These are phyloP conservation scores for Meloidogyne floridensis DNA, from an alignment of 1,140 invertebrate genomes.

Conservation along the genomic window DNA sequence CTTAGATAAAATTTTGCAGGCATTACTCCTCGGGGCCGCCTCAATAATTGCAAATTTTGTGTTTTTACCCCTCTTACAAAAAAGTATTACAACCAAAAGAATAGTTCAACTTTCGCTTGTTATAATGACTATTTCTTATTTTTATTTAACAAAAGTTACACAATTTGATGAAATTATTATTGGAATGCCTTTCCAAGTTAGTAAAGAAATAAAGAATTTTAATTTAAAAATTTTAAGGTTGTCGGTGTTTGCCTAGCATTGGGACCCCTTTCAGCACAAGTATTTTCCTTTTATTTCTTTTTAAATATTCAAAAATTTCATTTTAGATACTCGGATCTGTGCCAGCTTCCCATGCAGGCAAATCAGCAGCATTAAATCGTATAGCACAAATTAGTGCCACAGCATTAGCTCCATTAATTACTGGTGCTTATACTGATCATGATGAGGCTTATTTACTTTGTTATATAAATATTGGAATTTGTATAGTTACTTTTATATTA, in stretches of 20 bases:
- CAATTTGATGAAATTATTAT: slow-evolving; percentile 44
- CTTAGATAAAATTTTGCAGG: slow-evolving; percentile 9
- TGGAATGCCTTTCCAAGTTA: slow-evolving; percentile 50
- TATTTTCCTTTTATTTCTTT: slow-evolving; percentile 30
- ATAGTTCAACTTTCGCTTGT: slow-evolving; percentile 40
- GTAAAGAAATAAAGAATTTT: slow-evolving; percentile 6
- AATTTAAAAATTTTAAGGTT: slow-evolving; percentile 31
- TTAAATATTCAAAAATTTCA: background rate
- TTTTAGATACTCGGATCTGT: slow-evolving; percentile 27
- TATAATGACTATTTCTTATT: slow-evolving; percentile 36
- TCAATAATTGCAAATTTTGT: slow-evolving; percentile 46
- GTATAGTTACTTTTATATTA: slow-evolving; percentile 33
- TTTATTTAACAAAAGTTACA: slow-evolving; percentile 42
- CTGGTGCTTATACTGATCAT: slow-evolving; percentile 40
- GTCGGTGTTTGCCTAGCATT: slow-evolving; percentile 33
- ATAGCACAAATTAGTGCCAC: slow-evolving; percentile 47
- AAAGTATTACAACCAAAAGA: slow-evolving; percentile 31
- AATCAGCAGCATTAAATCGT: slow-evolving; percentile 52
- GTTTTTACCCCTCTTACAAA: slow-evolving; percentile 45
- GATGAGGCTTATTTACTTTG: slow-evolving; percentile 43
- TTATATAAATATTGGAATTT: slow-evolving; percentile 39
- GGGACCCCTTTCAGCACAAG: slow-evolving; percentile 37
- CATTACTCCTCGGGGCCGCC: slow-evolving; percentile 42
- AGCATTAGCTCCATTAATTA: slow-evolving; percentile 45
- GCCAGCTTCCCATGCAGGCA: slow-evolving; percentile 42